Conservation (phyloP, 2,797 vertebrate species). For the Crenichthys baileyi region DNA sequence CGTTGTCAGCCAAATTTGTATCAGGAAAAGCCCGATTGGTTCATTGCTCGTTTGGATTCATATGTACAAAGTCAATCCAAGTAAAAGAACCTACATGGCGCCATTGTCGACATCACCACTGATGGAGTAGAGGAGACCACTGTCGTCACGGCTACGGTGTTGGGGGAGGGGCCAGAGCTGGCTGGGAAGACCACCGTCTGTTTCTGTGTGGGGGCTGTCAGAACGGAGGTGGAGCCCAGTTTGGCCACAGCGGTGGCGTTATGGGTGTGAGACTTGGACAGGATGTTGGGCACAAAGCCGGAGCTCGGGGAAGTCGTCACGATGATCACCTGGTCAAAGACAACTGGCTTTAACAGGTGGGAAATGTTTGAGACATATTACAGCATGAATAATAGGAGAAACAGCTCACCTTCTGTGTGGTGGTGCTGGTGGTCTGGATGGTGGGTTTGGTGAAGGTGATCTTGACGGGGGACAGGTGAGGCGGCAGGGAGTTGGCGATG, state of each 20-base stretch:
- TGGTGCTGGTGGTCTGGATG: constrained; percentile 93
- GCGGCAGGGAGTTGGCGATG: constrained; percentile 97
- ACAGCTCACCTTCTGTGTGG: constrained; percentile 92
- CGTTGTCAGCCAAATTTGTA: neutral
- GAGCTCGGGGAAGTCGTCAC: constrained; percentile 99
- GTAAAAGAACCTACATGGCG: constrained; percentile 82
- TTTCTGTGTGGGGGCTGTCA: constrained; percentile 90
- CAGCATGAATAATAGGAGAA: accelerated
- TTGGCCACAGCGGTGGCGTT: constrained; percentile 89
- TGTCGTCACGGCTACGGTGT: constrained; percentile 89
- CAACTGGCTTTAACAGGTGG: accelerated
- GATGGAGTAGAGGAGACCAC: constrained; percentile 92
- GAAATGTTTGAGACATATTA: accelerated
- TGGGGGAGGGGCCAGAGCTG: constrained; percentile 76
- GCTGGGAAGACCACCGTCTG: constrained; percentile 93
- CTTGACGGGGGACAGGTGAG: constrained; percentile 98
- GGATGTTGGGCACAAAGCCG: constrained; percentile 97
- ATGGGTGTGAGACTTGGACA: constrained; percentile 91
- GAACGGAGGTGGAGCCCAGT: constrained; percentile 89
- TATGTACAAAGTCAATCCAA: neutral
- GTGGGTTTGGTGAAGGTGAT: constrained; percentile 99
- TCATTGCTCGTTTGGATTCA: neutral
- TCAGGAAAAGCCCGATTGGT: too few species aligned
- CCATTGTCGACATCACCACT: constrained; percentile 94
- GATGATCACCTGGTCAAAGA: constrained; percentile 89